Evolutionary conservation across 2,888 invertebrate genomes (phyloP).

Genomic region (Hetaerina titia): DNA sequence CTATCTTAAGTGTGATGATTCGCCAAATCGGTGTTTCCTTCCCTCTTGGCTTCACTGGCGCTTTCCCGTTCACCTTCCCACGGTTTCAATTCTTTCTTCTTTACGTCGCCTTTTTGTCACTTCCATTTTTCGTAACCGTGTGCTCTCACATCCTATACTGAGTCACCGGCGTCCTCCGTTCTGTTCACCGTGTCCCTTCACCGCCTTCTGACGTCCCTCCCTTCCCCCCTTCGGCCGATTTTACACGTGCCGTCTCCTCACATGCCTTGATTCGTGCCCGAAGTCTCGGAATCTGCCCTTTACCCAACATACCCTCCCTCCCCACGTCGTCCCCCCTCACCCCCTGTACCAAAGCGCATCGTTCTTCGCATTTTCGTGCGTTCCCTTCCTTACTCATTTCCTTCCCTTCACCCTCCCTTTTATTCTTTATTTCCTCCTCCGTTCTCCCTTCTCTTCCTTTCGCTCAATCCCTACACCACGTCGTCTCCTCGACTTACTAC

Average conservation of each 20-base stretch:
- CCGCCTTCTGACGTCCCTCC: too few species aligned
- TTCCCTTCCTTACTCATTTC: neutral
- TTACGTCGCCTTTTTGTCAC: too few species aligned
- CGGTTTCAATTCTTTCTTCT: neutral
- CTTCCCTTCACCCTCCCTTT: neutral
- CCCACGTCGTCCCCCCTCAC: neutral
- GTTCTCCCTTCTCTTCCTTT: too few species aligned
- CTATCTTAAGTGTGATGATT: too few species aligned
- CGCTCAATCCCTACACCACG: too few species aligned
- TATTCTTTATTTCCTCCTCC: neutral
- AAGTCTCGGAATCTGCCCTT: too few species aligned
- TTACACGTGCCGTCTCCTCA: too few species aligned
- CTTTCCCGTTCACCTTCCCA: neutral
- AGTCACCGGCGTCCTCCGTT: neutral
- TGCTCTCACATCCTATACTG: neutral
- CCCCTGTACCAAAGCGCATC: neutral
- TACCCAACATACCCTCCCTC: neutral
- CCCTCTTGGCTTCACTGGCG: too few species aligned
- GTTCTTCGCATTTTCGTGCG: neutral
- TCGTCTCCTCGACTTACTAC: neutral
- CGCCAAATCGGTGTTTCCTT: too few species aligned
- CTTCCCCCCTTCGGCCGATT: too few species aligned
- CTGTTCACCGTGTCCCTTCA: too few species aligned
- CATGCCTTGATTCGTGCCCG: too few species aligned
- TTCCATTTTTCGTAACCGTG: neutral